Conservation (phyloP, 2,888 invertebrate genomes). For the Agrotis puta region DNA sequence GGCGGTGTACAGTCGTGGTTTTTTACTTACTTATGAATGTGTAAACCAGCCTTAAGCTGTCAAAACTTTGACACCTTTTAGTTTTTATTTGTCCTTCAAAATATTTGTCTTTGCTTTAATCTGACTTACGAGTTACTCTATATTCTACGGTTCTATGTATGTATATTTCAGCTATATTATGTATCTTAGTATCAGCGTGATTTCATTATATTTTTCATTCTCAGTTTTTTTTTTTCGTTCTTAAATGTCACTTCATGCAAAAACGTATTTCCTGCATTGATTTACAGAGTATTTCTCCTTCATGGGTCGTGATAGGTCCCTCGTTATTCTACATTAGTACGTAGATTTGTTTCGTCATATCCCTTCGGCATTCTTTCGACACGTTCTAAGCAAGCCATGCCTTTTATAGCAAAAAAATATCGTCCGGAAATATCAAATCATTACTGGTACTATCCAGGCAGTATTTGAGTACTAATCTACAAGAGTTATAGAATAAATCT, state of each 20-base stretch:
- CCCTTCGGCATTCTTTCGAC: conserved; percentile 45
- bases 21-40: too few species aligned
- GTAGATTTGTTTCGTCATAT: conserved; percentile 31
- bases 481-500: too few species aligned
- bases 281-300: conserved; percentile 25
- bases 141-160: background rate
- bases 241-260: conserved; percentile 24
- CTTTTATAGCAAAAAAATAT: conserved; percentile 19
- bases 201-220: background rate
- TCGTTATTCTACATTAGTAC: conserved; percentile 5
- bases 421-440: conserved; percentile 19
- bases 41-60: too few species aligned
- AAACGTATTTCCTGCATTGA: conserved; percentile 9
- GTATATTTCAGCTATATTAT: background rate
- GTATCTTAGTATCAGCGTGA: background rate
- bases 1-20: too few species aligned
- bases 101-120: background rate
- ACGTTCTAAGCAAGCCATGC: conserved; percentile 16
- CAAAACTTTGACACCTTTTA: background rate
- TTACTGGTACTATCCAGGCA: background rate
- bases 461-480: too few species aligned
- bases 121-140: background rate
- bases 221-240: background rate
- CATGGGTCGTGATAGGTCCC: conserved; percentile 50
- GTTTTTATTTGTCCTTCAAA: background rate